phyloP scores from a whole-genome alignment of 1,140 invertebrate species.

The Drosophila aff. region DNA sequence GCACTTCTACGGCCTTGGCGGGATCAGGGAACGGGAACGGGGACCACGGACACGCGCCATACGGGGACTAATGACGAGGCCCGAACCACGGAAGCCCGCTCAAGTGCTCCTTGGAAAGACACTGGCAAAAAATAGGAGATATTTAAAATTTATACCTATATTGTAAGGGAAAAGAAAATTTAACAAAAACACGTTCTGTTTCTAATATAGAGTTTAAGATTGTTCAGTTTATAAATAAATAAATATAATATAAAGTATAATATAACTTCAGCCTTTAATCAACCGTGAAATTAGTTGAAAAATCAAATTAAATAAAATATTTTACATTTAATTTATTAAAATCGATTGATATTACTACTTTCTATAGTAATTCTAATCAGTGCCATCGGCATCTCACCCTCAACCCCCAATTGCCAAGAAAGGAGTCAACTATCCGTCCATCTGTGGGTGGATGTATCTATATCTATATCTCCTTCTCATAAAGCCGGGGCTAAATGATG shows the following conservation, averaged over 20 bases:
- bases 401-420: constrained; percentile 46
- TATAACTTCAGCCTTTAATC: fast-evolving
- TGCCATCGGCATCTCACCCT: constrained; percentile 15
- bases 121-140: background rate
- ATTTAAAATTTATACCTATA: too few relatives aligned
- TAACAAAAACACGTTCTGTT: fast-evolving
- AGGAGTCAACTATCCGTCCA: constrained; percentile 54
- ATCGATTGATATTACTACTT: too few relatives aligned
- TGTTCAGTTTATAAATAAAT: too few relatives aligned
- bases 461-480: constrained; percentile 35
- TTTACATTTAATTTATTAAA: too few relatives aligned
- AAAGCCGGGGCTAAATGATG: constrained; percentile 65
- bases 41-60: constrained; percentile 50
- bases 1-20: constrained; percentile 62
- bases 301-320: too few relatives aligned
- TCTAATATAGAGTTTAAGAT: too few relatives aligned
- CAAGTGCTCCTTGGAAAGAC: constrained; percentile 63
- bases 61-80: constrained; percentile 67
- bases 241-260: too few relatives aligned
- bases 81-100: constrained; percentile 57
- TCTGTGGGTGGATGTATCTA: constrained; percentile 52
- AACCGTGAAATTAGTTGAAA: too few relatives aligned
- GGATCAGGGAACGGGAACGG: background rate
- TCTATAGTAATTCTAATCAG: background rate
- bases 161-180: background rate